A percentile compares a stretch with the other conserved stretches of the same genome.
Evolutionary conservation across 2,888 invertebrate species (phyloP).

Genomic region (Cephus rjabovi): DNA sequence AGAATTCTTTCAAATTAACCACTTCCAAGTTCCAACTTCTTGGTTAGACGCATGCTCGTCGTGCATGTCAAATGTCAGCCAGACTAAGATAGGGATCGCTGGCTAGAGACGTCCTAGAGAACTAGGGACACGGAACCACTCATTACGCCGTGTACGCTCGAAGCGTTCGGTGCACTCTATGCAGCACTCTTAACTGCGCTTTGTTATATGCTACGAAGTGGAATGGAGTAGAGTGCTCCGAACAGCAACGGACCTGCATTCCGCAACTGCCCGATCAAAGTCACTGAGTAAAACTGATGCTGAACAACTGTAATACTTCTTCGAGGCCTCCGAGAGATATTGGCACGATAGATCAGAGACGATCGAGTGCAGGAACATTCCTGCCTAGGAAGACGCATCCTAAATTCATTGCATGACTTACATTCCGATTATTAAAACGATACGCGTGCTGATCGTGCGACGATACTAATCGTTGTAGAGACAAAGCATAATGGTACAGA

Average conservation of each 20-base stretch:
- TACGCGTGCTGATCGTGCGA: background rate
- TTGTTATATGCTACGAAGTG: background rate
- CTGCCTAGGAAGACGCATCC: background rate
- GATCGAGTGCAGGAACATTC: background rate
- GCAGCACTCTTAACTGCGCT: background rate
- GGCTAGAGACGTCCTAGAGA: conserved; percentile 2
- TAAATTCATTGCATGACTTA: background rate
- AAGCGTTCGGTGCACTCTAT: background rate
- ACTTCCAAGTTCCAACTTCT: conserved; percentile 6
- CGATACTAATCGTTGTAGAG: background rate
- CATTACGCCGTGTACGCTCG: conserved; percentile 8
- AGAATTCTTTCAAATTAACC: background rate
- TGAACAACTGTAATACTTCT: background rate
- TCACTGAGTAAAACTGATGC: background rate
- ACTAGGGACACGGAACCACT: conserved; percentile 30
- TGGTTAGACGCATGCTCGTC: conserved; percentile 18
- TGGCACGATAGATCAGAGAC: background rate
- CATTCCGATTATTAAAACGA: background rate
- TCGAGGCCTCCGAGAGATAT: background rate
- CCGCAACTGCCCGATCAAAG: background rate
- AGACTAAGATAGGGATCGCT: conserved; percentile 39
- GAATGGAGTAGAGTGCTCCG: background rate
- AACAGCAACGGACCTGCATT: background rate
- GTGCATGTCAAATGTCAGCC: conserved; percentile 45
- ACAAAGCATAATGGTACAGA: background rate